phyloP scores from a whole-genome alignment of 2,888 invertebrate species.

The Dendrolimus pini region DNA sequence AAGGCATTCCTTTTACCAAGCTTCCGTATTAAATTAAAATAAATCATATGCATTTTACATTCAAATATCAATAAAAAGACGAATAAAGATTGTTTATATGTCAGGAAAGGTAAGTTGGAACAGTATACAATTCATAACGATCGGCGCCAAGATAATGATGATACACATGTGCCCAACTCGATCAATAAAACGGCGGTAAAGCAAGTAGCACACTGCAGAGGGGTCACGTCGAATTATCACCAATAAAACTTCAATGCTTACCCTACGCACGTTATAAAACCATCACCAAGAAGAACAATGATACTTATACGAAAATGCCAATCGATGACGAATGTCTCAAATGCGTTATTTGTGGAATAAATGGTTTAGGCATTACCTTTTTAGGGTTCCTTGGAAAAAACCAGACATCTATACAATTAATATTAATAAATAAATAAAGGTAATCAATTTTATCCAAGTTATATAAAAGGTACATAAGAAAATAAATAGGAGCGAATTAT shows the following conservation, averaged over 20 bases:
- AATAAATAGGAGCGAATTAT: too few species aligned
- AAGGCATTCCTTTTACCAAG: too few species aligned
- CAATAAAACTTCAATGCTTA: constrained; percentile 19
- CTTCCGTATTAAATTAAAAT: too few species aligned
- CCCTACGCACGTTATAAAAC: constrained; percentile 20
- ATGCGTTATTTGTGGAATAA: neutral
- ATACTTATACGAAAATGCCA: constrained; percentile 11
- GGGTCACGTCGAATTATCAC: constrained; percentile 21
- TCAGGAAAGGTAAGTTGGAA: neutral
- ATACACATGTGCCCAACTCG: constrained; percentile 26
- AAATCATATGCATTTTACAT: too few species aligned
- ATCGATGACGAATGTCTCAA: constrained; percentile 2
- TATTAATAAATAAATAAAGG: too few species aligned
- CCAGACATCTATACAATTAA: too few species aligned
- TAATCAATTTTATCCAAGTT: too few species aligned
- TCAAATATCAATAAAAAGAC: too few species aligned
- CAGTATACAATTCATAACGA: constrained; percentile 5
- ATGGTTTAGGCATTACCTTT: neutral
- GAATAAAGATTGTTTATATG: too few species aligned
- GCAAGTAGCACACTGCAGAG: constrained; percentile 18
- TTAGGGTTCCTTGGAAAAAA: too few species aligned
- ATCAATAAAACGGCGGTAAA: constrained; percentile 32
- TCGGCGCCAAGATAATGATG: constrained; percentile 24
- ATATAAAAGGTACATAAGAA: too few species aligned
- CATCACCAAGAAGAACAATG: constrained; percentile 15